Base-by-base conservation (phyloP, 2,113 vertebrate genomes). In the Pelmatolapia mariae region DNA sequence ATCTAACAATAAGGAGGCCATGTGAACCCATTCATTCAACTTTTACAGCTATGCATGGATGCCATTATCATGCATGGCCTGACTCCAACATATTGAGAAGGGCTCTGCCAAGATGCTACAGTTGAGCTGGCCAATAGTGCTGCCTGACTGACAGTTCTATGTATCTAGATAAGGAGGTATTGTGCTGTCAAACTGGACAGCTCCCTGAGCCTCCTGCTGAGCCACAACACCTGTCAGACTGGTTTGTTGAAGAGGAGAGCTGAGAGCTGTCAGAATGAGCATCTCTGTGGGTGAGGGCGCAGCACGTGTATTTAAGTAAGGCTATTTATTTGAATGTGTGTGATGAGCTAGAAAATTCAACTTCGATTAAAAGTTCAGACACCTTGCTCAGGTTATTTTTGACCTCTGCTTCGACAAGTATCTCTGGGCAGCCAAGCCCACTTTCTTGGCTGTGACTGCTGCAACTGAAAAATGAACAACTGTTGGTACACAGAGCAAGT, bases 191-290 rank as follows among this genome's bases (percentile, higher is more conserved):
- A 86, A 13, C 38, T 12, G 68, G 84, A 93, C 90, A 89, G 88
- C 86, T 93, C 87, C 54, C 86, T 31, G 82, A 86, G 86, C 33
- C 7, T 13, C 85, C 85, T 7, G 33, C 88, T 83, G 85, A 90
- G 84, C 80, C 22, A 80, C 84, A 90, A 92, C 87, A 91, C 87
- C 90, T 92, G 90, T 92, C 94, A 90, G 90, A 18, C 54, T 13
- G 81, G 68, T 57, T 78, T 47, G 80, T 11, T 53, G 36, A 80
- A 83, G 59, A 80, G 26, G 19, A 45, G 84, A 78, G 91, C 45
- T 40, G 78, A 87, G 78, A 31, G 80, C 83, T 81, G 89, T 91
- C 76, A 81, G 85, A 26, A 36, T 63, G 87, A 57, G 85, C 57
- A 73, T 91, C 54, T 86, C 85, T 71, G 84, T 57, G 76, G 80